Conservation (phyloP, 2,888 invertebrate genomes). For the Colostygia pectinataria region DNA sequence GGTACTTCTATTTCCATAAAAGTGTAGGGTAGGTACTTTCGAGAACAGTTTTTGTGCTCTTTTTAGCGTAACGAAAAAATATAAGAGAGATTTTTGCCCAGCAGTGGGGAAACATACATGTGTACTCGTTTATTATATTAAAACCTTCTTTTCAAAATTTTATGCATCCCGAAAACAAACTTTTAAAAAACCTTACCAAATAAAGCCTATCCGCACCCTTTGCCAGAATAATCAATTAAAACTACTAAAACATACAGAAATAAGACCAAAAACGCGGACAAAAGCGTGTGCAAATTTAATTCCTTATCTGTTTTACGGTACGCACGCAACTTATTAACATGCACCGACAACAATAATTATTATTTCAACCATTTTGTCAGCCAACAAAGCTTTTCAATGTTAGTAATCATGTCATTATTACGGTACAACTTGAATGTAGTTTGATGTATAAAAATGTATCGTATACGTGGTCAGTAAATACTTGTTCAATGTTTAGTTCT, state of each 20-base stretch:
- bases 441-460: neutral
- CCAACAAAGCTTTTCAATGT: slow-evolving; percentile 28
- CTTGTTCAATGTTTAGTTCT: too few relatives aligned
- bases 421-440: too few relatives aligned
- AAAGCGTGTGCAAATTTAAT: slow-evolving; percentile 24
- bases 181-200: neutral
- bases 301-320: slow-evolving; percentile 22
- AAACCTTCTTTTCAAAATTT: too few relatives aligned
- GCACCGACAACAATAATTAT: slow-evolving; percentile 26
- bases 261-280: slow-evolving; percentile 15
- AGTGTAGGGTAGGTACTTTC: too few relatives aligned
- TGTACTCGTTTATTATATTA: too few relatives aligned
- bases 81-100: too few relatives aligned
- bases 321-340: slow-evolving; percentile 24
- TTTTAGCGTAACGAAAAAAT: too few relatives aligned
- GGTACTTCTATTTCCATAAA: too few relatives aligned
- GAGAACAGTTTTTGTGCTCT: too few relatives aligned
- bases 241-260: slow-evolving; percentile 17
- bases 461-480: too few relatives aligned
- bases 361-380: slow-evolving; percentile 21
- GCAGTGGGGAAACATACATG: too few relatives aligned
- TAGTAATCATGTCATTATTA: slow-evolving; percentile 1
- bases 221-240: slow-evolving; percentile 17
- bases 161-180: neutral
- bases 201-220: neutral